Conservation (phyloP, 2,888 invertebrate species). For the Caenorhabditis sulstoni region DNA sequence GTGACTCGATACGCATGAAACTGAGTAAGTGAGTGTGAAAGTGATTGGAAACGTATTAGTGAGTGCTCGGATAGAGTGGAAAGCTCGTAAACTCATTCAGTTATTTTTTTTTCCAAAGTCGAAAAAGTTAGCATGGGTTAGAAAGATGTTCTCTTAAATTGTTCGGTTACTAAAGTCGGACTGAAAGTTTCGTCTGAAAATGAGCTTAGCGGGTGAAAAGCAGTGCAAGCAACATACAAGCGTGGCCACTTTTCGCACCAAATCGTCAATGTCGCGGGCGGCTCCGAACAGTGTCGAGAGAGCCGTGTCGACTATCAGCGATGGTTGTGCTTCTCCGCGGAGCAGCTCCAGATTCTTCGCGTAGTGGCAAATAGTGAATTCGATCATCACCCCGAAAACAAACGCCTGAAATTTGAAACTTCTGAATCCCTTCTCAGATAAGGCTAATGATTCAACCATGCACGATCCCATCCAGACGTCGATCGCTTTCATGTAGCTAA, state of each 20-base stretch:
- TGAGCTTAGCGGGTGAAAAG: constrained; percentile 58
- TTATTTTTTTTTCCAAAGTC: background rate
- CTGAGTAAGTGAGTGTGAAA: constrained; percentile 17
- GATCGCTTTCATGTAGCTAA: constrained; percentile 79
- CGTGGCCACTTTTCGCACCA: constrained; percentile 69
- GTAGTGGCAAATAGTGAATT: constrained; percentile 79
- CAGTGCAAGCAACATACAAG: constrained; percentile 65
- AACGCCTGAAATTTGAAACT: constrained; percentile 67
- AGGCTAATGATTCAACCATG: constrained; percentile 61
- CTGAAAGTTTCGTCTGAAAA: constrained; percentile 32
- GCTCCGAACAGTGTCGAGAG: constrained; percentile 78
- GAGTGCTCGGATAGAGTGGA: constrained; percentile 17
- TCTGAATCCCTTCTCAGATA: too few relatives aligned
- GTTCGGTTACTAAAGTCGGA: constrained; percentile 22
- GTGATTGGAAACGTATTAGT: constrained; percentile 7
- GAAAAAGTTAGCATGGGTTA: constrained; percentile 26
- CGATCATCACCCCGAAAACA: constrained; percentile 80
- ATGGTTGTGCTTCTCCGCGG: constrained; percentile 67
- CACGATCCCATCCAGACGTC: constrained; percentile 82
- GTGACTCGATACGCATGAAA: background rate
- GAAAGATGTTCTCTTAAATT: background rate
- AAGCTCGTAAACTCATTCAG: constrained; percentile 46
- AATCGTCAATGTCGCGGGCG: constrained; percentile 70
- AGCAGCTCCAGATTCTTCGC: constrained; percentile 77
- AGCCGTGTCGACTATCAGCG: constrained; percentile 77